Conservation (phyloP, 1,140 invertebrate genomes). For the Leptopilina clavipes region DNA sequence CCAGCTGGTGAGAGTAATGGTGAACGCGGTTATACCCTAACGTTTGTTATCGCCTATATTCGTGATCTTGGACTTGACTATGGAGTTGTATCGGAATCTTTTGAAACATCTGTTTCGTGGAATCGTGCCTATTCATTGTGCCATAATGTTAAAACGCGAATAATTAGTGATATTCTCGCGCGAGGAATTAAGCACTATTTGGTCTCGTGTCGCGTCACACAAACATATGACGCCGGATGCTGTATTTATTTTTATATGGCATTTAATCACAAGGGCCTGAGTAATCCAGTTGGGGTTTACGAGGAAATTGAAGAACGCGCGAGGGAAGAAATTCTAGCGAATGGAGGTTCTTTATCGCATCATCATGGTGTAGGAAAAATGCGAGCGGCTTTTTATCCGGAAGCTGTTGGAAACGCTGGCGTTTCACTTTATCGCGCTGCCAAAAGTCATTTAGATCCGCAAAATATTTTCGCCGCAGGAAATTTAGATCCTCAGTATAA, state of each 20-base stretch:
- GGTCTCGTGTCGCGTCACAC: conserved; percentile 91
- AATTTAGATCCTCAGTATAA: conserved; percentile 79
- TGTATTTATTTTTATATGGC: conserved; percentile 99
- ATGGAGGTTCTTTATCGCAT: conserved; percentile 95
- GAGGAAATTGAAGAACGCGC: conserved; percentile 89
- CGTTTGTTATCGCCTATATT: conserved; percentile 99
- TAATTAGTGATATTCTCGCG: conserved; percentile 84
- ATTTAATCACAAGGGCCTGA: conserved; percentile 81
- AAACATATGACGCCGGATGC: conserved; percentile 97
- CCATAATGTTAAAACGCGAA: conserved; percentile 90
- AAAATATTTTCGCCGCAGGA: conserved; percentile 93
- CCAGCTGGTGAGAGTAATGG: conserved; percentile 95
- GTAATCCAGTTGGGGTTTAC: conserved; percentile 87
- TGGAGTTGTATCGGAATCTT: conserved; percentile 94
- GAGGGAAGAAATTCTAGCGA: conserved; percentile 92
- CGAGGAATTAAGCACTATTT: conserved; percentile 79
- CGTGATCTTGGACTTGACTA: conserved; percentile 94
- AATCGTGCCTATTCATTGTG: conserved; percentile 90
- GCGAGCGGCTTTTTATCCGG: conserved; percentile 87
- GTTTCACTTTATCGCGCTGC: conserved; percentile 85
- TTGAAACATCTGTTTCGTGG: conserved; percentile 99
- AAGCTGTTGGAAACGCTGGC: conserved; percentile 85
- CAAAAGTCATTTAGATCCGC: conserved; percentile 92
- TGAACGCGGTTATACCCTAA: conserved; percentile 94
- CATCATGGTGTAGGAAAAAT: conserved; percentile 98